These are phyloP conservation scores for Epinephelus lanceolatus DNA, from an alignment of 2,113 vertebrate genomes.

Conservation along the genomic window DNA sequence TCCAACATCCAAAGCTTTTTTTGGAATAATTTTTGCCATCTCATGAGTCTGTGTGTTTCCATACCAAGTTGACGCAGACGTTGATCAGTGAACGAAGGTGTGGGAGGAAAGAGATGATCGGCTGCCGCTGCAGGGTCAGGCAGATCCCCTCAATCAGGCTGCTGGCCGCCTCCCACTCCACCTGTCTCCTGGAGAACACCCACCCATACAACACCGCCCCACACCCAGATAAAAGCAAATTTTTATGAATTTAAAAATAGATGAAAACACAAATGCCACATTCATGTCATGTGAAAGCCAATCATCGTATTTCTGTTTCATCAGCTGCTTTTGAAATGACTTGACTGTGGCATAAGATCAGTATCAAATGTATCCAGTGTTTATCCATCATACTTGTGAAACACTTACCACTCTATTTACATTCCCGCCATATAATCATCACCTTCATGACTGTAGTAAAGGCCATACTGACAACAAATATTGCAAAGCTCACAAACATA, in stretches of 20 bases:
- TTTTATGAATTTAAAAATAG: conserved; percentile 17
- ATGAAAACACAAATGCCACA: background rate
- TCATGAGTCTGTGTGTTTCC: conserved; percentile 10
- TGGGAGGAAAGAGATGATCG: conserved; percentile 99
- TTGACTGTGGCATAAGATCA: background rate
- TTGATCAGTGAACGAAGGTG: conserved; percentile 99
- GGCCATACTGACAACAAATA: conserved; percentile 43
- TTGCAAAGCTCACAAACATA: conserved; percentile 70
- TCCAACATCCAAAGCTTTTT: rapidly evolving
- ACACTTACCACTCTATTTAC: conserved; percentile 15
- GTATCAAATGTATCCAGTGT: background rate
- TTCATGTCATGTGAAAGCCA: background rate
- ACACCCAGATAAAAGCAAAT: conserved; percentile 35
- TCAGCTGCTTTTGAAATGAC: background rate
- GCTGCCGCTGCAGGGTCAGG: conserved; percentile 98
- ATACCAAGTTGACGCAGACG: conserved; percentile 99
- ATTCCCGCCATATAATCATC: background rate
- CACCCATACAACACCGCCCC: conserved; percentile 33
- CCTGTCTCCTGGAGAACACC: conserved; percentile 93
- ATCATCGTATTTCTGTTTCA: too few species aligned
- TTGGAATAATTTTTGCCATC: too few species aligned
- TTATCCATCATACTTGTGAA: background rate
- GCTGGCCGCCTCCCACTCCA: conserved; percentile 99
- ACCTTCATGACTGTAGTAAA: conserved; percentile 5
- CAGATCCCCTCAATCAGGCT: conserved; percentile 99